A percentile compares a stretch with the other conserved stretches of the same genome.
Conservation (phyloP, 64 coral and sea anemone genomes). For the Dendrophyllia cribrosa region DNA sequence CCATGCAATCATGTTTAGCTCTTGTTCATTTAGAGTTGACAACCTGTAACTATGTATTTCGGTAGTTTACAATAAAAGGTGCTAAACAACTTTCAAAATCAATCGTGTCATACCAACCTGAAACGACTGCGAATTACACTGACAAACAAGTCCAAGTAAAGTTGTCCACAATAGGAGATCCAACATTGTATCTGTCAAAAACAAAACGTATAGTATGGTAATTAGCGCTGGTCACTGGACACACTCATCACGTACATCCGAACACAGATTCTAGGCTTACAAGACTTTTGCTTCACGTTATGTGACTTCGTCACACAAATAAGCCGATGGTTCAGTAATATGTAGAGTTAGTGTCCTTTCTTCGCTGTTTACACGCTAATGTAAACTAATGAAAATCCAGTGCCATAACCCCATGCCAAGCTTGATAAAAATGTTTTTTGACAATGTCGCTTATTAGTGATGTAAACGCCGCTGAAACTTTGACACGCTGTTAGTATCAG, state of each 20-base stretch:
- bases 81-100: background rate
- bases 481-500: background rate
- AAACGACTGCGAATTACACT: constrained; percentile 12
- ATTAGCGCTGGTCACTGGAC: background rate
- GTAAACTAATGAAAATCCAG: constrained; percentile 45
- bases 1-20: background rate
- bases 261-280: background rate
- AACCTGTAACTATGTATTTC: constrained; percentile 27
- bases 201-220: background rate
- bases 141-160: background rate
- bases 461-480: background rate
- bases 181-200: constrained; percentile 2
- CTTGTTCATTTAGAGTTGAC: background rate
- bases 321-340: background rate
- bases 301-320: background rate
- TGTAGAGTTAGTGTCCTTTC: constrained; percentile 13
- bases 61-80: background rate
- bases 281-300: constrained; percentile 16
- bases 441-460: background rate
- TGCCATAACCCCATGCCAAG: constrained; percentile 28
- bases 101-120: constrained; percentile 10
- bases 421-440: background rate
- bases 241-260: background rate
- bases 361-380: constrained; percentile 24
- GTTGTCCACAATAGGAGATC: background rate